phyloP scores from a whole-genome alignment of 2,888 invertebrate genomes.

The Parelbella ahira region DNA sequence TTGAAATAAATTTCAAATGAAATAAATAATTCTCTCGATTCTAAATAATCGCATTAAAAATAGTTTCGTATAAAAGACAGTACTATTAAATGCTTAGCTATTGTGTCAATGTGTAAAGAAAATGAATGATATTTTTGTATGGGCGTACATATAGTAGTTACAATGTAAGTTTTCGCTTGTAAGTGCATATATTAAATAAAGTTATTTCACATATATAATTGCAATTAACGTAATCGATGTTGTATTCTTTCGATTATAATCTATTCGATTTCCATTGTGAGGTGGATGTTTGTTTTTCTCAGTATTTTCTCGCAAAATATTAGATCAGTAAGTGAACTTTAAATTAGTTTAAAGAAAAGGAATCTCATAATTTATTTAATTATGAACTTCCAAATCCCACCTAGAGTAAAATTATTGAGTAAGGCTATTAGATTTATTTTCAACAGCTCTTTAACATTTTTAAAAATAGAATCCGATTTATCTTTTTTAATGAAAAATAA shows the following conservation, averaged over 20 bases:
- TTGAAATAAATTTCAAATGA: too few species aligned
- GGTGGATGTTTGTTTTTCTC: conserved; percentile 29
- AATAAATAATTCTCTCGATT: too few species aligned
- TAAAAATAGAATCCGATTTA: conserved; percentile 1
- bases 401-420: conserved; percentile 68
- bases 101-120: conserved; percentile 66
- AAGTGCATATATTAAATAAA: conserved; percentile 41
- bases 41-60: too few species aligned
- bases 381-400: conserved; percentile 61
- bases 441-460: conserved; percentile 15
- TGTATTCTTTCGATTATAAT: too few species aligned
- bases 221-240: too few species aligned
- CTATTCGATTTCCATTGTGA: too few species aligned
- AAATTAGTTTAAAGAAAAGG: conserved; percentile 31
- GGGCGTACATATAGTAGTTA: conserved; percentile 45
- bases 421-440: conserved; percentile 49
- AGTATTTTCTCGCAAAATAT: conserved; percentile 37
- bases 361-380: conserved; percentile 40
- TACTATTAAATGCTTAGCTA: conserved; percentile 55
- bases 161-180: conserved; percentile 58
- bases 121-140: conserved; percentile 77
- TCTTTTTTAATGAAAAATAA: too few species aligned
- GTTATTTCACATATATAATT: conserved; percentile 12
- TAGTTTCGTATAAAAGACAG: too few species aligned
- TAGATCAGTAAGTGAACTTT: conserved; percentile 3